These are phyloP conservation scores for Norana najaformis DNA, from an alignment of 2,888 invertebrate genomes.

Conservation along the genomic window DNA sequence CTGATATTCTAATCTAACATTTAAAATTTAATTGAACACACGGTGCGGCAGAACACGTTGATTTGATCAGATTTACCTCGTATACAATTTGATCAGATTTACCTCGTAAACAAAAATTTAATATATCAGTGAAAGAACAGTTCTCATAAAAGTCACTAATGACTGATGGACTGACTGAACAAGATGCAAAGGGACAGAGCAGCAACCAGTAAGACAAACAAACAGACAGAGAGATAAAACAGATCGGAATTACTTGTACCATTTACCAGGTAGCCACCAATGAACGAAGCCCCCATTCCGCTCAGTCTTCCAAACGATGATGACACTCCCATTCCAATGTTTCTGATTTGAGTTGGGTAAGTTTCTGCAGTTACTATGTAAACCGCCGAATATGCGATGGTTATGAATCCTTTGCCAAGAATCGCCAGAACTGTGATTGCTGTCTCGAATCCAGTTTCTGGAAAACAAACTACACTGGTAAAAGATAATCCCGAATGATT, in stretches of 20 bases:
- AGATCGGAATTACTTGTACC: neutral
- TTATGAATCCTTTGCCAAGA: constrained; percentile 42
- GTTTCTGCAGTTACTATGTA: constrained; percentile 43
- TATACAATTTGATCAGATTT: too few species aligned
- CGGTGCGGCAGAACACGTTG: too few species aligned
- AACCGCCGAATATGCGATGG: constrained; percentile 38
- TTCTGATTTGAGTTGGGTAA: constrained; percentile 42
- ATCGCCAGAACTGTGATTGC: constrained; percentile 39
- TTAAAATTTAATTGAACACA: too few species aligned
- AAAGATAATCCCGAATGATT: neutral
- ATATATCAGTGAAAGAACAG: too few species aligned
- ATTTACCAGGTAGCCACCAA: constrained; percentile 41
- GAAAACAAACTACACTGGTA: neutral
- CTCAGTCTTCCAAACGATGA: constrained; percentile 41
- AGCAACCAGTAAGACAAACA: neutral
- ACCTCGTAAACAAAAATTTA: too few species aligned
- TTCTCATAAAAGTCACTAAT: neutral
- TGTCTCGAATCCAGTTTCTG: neutral
- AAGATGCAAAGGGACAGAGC: too few species aligned
- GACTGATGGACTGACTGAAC: too few species aligned
- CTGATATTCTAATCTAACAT: too few species aligned
- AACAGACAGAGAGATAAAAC: neutral
- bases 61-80: too few species aligned
- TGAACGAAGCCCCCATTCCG: constrained; percentile 43
- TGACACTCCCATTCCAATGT: constrained; percentile 40